A percentile compares a stretch with the other conserved stretches of the same genome.
These are phyloP conservation scores for Steromphala cineraria DNA, from an alignment of 2,888 invertebrate species.

Conservation along the genomic window DNA sequence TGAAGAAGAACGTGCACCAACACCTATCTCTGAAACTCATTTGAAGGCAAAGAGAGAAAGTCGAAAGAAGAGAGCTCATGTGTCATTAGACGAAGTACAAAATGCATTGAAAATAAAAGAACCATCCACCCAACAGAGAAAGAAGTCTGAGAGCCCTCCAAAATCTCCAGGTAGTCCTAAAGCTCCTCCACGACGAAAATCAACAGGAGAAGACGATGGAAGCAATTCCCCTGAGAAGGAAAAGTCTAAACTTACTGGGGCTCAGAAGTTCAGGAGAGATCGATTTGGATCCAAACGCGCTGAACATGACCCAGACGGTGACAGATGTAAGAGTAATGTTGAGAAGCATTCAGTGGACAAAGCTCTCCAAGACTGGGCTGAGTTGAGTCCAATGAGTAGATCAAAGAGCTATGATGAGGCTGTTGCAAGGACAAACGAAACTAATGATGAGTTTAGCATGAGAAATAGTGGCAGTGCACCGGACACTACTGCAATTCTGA, in stretches of 20 bases:
- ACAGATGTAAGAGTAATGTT: slow-evolving; percentile 64
- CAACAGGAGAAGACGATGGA: slow-evolving; percentile 28
- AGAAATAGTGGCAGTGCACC: slow-evolving; percentile 42
- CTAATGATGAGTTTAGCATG: slow-evolving; percentile 42
- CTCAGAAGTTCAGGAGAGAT: slow-evolving; percentile 61
- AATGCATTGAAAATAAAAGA: slow-evolving; percentile 49
- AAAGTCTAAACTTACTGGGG: slow-evolving; percentile 60
- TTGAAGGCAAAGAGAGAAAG: slow-evolving; percentile 57
- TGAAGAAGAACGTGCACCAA: not conserved
- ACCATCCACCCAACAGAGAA: not conserved
- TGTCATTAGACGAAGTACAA: slow-evolving; percentile 64
- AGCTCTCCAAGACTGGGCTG: slow-evolving; percentile 56
- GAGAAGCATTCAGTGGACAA: slow-evolving; percentile 64
- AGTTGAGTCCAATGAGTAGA: slow-evolving; percentile 61
- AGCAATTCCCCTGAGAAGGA: slow-evolving; percentile 18
- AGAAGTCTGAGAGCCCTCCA: not conserved
- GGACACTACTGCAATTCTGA: slow-evolving; percentile 35
- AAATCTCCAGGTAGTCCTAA: slow-evolving; percentile 24
- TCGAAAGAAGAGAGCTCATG: slow-evolving; percentile 58
- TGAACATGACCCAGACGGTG: slow-evolving; percentile 42
- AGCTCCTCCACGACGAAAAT: slow-evolving; percentile 37
- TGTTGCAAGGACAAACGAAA: slow-evolving; percentile 56
- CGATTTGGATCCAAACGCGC: slow-evolving; percentile 63
- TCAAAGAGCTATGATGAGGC: slow-evolving; percentile 70
- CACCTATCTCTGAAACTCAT: slow-evolving; percentile 44